These are phyloP conservation scores for Meloidogyne chitwoodi DNA, from an alignment of 1,140 invertebrate genomes.

Conservation along the genomic window DNA sequence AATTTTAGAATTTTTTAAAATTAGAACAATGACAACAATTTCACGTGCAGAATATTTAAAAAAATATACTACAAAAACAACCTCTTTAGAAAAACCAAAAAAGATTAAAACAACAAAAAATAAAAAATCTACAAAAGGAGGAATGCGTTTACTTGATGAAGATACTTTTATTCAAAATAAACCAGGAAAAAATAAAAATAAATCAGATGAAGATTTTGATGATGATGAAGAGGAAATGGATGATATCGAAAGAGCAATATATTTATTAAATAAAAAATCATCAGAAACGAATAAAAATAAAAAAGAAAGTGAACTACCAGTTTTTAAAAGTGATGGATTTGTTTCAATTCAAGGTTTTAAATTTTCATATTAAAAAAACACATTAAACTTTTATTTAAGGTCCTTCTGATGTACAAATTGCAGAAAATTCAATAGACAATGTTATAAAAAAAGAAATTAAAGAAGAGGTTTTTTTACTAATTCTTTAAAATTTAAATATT, in stretches of 20 bases:
- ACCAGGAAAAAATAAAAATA: background rate
- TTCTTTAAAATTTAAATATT: too few species aligned
- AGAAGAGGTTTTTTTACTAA: background rate
- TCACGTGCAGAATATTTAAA: conserved; percentile 37
- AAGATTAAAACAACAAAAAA: conserved; percentile 40
- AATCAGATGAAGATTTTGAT: conserved; percentile 25
- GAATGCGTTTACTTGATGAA: conserved; percentile 37
- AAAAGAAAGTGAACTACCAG: background rate
- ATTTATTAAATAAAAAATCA: conserved; percentile 4
- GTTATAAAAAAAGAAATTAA: conserved; percentile 1
- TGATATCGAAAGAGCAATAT: conserved; percentile 17
- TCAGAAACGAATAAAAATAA: conserved; percentile 10
- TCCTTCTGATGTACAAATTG: background rate
- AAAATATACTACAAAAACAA: conserved; percentile 29
- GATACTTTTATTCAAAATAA: conserved; percentile 28
- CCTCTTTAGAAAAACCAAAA: conserved; percentile 17
- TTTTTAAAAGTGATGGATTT: conserved; percentile 22
- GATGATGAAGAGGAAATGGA: conserved; percentile 34
- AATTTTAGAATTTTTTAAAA: too few species aligned
- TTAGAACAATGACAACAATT: background rate
- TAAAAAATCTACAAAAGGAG: conserved; percentile 23
- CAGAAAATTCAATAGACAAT: background rate
- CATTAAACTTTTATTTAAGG: background rate
- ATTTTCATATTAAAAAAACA: background rate
- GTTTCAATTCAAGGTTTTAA: conserved; percentile 21